Percentiles rank a stretch among this genome's conserved stretches.
phyloP scores from a whole-genome alignment of 2,113 vertebrate species.

The Lipophrys pholis region DNA sequence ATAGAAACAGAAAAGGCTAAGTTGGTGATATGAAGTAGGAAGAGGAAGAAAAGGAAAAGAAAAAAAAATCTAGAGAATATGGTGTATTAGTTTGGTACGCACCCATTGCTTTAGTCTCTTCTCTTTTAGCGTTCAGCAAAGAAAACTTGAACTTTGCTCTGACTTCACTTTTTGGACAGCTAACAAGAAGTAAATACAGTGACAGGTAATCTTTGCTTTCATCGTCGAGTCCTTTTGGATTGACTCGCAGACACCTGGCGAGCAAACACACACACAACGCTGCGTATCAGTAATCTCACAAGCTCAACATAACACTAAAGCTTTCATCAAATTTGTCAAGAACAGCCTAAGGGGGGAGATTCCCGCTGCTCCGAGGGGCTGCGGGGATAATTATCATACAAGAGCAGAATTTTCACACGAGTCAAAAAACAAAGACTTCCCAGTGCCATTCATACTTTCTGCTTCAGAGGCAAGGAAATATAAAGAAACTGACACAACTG shows the following conservation, averaged over 20 bases:
- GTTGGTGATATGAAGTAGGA: not conserved
- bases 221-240: conserved; percentile 98
- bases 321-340: conserved; percentile 14
- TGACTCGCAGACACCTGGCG: conserved; percentile 97
- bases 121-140: conserved; percentile 95
- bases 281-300: conserved; percentile 20
- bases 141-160: conserved; percentile 99
- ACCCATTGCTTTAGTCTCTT: conserved; percentile 99
- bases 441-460: not conserved
- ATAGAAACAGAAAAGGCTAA: not conserved
- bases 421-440: conserved; percentile 11
- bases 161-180: conserved; percentile 99
- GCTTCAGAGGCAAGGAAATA: not conserved
- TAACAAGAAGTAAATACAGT: conserved; percentile 97
- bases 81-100: conserved; percentile 63
- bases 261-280: conserved; percentile 29
- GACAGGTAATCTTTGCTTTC: conserved; percentile 99
- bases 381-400: conserved; percentile 4
- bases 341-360: conserved; percentile 1
- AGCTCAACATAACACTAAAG: not conserved
- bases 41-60: not conserved
- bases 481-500: not conserved
- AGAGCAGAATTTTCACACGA: not conserved
- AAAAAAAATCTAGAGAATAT: not conserved
- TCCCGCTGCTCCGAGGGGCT: conserved; percentile 10